Conservation (phyloP, 1,140 invertebrate genomes). For the Brachionus paranguensis region DNA sequence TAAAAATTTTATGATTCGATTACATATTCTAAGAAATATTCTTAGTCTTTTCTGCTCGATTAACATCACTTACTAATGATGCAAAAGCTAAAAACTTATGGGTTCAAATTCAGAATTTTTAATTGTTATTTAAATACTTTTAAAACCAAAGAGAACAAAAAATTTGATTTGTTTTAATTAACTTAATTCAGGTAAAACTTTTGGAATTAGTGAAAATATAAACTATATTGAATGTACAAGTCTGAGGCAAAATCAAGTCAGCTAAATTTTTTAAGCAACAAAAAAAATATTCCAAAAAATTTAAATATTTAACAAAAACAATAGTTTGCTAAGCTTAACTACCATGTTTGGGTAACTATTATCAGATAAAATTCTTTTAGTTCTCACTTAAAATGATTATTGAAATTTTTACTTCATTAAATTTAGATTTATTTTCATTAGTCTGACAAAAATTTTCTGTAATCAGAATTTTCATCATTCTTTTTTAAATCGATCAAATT, state of each 20-base stretch:
- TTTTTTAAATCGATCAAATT: background rate
- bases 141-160: too few relatives aligned
- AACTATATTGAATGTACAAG: too few relatives aligned
- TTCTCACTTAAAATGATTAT: background rate
- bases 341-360: background rate
- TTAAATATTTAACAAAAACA: too few relatives aligned
- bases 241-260: too few relatives aligned
- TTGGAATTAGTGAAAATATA: too few relatives aligned
- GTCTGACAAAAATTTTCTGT: background rate
- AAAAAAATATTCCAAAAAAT: too few relatives aligned
- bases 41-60: background rate
- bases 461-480: background rate
- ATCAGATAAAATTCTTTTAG: background rate
- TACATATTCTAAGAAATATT: background rate
- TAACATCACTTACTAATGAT: background rate
- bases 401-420: background rate
- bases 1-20: background rate
- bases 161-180: too few relatives aligned
- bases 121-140: background rate
- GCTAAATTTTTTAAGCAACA: too few relatives aligned
- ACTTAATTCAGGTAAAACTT: too few relatives aligned
- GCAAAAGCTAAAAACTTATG: background rate
- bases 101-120: background rate
- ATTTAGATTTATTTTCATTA: background rate
- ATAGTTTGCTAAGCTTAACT: too few relatives aligned